A percentile compares a stretch with the other conserved stretches of the same genome.
phyloP scores from a whole-genome alignment of 2,888 invertebrate species.

The Pharmacophagus antenor region DNA sequence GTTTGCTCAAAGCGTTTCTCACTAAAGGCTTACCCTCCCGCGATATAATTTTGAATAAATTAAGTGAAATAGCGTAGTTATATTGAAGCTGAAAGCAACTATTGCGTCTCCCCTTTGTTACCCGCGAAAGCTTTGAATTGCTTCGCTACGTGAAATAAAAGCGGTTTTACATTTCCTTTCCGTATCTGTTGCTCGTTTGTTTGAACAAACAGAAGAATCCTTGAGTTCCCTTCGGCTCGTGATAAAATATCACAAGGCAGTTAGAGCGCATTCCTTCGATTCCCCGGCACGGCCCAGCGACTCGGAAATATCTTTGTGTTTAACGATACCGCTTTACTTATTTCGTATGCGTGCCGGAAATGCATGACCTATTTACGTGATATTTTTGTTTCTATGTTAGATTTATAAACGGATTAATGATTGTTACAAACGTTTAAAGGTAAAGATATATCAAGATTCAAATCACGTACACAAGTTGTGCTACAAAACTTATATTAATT shows the following conservation, averaged over 20 bases:
- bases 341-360: constrained; percentile 19
- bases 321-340: constrained; percentile 46
- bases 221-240: constrained; percentile 60
- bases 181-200: constrained; percentile 66
- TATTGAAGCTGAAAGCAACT: constrained; percentile 42
- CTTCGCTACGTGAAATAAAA: constrained; percentile 60
- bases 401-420: background rate
- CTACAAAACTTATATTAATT: no score
- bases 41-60: constrained; percentile 27
- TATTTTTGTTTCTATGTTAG: background rate
- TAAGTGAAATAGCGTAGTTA: constrained; percentile 37
- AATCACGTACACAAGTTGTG: no score
- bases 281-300: constrained; percentile 54
- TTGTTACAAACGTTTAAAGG: no score
- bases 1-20: constrained; percentile 14
- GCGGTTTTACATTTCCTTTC: constrained; percentile 67
- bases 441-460: no score
- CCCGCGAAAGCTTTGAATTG: constrained; percentile 65
- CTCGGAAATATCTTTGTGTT: constrained; percentile 65
- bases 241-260: constrained; percentile 70
- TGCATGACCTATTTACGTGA: constrained; percentile 20
- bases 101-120: constrained; percentile 50
- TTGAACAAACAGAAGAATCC: constrained; percentile 67
- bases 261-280: constrained; percentile 65
- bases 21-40: constrained; percentile 16